Evolutionary conservation across 2,888 invertebrate species (phyloP).

Genomic region (Digitonthophagus gazella): DNA sequence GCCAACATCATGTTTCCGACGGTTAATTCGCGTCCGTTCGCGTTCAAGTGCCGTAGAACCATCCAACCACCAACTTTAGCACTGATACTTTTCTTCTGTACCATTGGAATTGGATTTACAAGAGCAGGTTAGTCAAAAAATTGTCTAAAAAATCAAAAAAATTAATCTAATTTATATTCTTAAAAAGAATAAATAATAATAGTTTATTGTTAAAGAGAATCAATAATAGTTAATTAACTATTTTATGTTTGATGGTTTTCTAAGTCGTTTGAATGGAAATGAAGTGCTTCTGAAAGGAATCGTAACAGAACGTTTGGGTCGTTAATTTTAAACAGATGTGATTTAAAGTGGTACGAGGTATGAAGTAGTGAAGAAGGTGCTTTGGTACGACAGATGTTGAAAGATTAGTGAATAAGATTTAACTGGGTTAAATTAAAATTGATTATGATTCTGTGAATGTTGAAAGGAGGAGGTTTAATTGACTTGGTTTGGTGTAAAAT

Average conservation of each 20-base stretch:
- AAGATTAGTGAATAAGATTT: not conserved
- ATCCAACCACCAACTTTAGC: conserved; percentile 26
- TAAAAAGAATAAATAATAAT: too few species aligned
- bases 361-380: too few species aligned
- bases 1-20: conserved; percentile 44
- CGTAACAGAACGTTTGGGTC: not conserved
- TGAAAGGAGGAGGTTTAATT: not conserved
- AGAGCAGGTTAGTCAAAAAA: conserved; percentile 39
- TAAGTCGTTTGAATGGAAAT: not conserved
- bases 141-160: too few species aligned
- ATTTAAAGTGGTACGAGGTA: not conserved
- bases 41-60: conserved; percentile 38
- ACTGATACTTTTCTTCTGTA: conserved; percentile 21
- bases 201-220: not conserved
- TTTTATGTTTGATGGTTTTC: not conserved
- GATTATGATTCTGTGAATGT: not conserved
- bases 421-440: not conserved
- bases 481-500: too few species aligned
- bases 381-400: not conserved
- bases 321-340: not conserved
- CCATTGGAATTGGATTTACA: conserved; percentile 36
- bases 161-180: too few species aligned
- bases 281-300: not conserved
- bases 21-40: conserved; percentile 31
- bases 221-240: not conserved